Conservation (phyloP, 2,888 invertebrate genomes). For the Malthinus seriepunctatus region DNA sequence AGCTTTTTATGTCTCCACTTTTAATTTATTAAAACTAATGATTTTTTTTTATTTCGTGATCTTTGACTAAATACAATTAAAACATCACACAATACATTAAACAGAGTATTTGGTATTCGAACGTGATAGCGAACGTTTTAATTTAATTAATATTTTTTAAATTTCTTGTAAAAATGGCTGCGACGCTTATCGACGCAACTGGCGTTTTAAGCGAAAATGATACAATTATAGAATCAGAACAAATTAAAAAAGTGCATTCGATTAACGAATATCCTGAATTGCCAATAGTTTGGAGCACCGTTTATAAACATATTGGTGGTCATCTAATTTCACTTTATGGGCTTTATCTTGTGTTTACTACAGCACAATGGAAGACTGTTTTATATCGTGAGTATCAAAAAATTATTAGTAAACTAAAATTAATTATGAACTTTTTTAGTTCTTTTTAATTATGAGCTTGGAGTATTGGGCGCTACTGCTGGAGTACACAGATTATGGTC, state of each 20-base stretch:
- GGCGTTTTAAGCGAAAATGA: conserved; percentile 1
- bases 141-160: too few relatives aligned
- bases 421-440: not conserved
- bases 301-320: not conserved
- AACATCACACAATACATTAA: too few relatives aligned
- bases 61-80: too few relatives aligned
- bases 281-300: not conserved
- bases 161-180: not conserved
- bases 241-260: not conserved
- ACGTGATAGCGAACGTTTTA: too few relatives aligned
- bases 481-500: conserved; percentile 72
- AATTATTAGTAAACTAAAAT: not conserved
- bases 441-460: conserved; percentile 44
- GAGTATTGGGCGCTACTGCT: conserved; percentile 71
- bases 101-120: too few relatives aligned
- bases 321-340: conserved; percentile 50
- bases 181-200: not conserved
- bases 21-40: too few relatives aligned
- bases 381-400: not conserved
- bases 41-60: too few relatives aligned
- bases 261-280: not conserved
- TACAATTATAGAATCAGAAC: not conserved
- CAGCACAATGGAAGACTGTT: not conserved
- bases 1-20: too few relatives aligned
- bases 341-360: conserved; percentile 35